Evolutionary conservation across 2,797 vertebrate genomes (phyloP), one percentile per base, ranked within the genome.

Genomic region (Iguana delicatissima): DNA sequence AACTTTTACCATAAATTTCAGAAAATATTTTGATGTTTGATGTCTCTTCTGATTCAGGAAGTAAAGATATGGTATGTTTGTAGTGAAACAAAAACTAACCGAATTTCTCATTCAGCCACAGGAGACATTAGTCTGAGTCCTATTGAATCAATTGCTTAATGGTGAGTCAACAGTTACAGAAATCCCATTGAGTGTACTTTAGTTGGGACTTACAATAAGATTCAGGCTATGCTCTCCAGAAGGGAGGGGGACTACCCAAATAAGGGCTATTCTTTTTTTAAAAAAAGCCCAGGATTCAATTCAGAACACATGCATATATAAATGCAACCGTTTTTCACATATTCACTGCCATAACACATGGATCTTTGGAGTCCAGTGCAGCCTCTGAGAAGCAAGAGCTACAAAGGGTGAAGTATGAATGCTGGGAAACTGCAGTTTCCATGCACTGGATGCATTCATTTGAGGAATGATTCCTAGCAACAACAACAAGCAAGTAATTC

Each of bases 391-490:
- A 84, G 64, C 38, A 74, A 42, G 69, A 67, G 59, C 5, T n/a
- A 32, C 3, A 80, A 77, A 59, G 26, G 18, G 7, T 80, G 22
- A 6, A 14, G 55, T 8, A 42, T 83, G 73, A 85, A 24, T 46
- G 55, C 52, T 74, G 35, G 12, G 69, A 73, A 80, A 86, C 9
- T 29, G 38, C 55, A 50, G 69, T 55, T 83, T 76, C 32, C 80
- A 80, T 77, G 57, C 69, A 83, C 29, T 50, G 50, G 50, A 50
- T n/a, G 42, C 55, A 83, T 22, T 52, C 24, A 57, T 46, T 83
- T 32, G 57, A 24, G 14, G 62, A n/a, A 90, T n/a, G 85, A 84
- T 87, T 67, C 80, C 76, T 46, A 82, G 85, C 59, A 90, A 87
- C 89, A 59, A 32, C 59, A 52, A 32, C 18, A 83, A 84, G 67